Base-by-base conservation (phyloP, 2,113 vertebrate genomes). In the Pangasianodon gigas region DNA sequence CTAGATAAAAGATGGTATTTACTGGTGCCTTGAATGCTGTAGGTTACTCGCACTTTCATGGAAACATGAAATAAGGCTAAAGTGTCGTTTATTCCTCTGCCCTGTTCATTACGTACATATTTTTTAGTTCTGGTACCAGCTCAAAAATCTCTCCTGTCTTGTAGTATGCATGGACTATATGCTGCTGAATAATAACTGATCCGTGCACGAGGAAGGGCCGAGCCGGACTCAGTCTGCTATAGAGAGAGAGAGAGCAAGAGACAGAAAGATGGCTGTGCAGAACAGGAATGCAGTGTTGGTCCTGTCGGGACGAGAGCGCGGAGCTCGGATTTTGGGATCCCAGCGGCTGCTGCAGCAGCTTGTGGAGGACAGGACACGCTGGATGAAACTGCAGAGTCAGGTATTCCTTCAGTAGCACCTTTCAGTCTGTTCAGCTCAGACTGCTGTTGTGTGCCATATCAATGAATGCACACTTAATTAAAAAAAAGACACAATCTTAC, bases 341-440 rank as follows among this genome's bases (percentile, higher is more conserved):
- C 98, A 99, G 93, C 94, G 98, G 19, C 97, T 98, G 87, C 96
- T 99, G 91, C 98, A 99, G 96, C 97, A 99, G 92, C 94, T 99
- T 93, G 98, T 99, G 91, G 98, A 99, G 94, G 98, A 99, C 95
- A 99, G 99, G 92, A 98, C 98, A 4, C 97, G 98, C 84, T 98
- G 97, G 96, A 99, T 99, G 98, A 99, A 99, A 92, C 99, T 98
- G 98, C 98, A 99, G 92, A 99, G 98, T 95, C 98, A 99, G 97
- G 98, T 98, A 95, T 41, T 71, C 26, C 48, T 13, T 81, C 74
- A 56, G 24, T 37, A 21, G 71, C 8, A 19, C 29, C 26, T 37
- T 71, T 71, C 44, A 51, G 11, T 41, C 71, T 77, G n/a, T 88
- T 16, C 9, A 32, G 8, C 13, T 56, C 46, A 51, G 29, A n/a